Evolutionary conservation across 2,113 vertebrate species (phyloP).

Genomic region (Xenopus borealis): DNA sequence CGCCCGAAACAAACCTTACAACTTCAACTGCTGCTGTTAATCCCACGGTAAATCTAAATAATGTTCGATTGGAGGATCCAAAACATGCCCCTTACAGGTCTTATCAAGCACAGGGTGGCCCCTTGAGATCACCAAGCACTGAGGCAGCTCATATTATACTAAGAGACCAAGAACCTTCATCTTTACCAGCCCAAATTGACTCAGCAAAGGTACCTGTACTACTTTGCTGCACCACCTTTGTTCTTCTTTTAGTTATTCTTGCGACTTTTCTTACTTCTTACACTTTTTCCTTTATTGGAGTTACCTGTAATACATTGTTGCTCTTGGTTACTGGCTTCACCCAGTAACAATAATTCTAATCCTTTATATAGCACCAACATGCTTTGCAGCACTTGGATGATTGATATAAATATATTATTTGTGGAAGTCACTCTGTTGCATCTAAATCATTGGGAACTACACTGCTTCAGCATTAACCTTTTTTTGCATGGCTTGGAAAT

Average conservation of each 20-base stretch:
- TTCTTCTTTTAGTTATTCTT: slow-evolving; percentile 55
- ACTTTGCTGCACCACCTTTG: slow-evolving; percentile 51
- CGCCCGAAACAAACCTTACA: slow-evolving; percentile 76
- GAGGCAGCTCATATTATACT: slow-evolving; percentile 82
- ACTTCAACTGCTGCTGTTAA: slow-evolving; percentile 81
- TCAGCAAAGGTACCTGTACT: slow-evolving; percentile 88
- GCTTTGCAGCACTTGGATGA: neutral
- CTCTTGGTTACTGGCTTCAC: neutral
- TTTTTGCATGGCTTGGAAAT: slow-evolving; percentile 68
- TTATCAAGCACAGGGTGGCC: slow-evolving; percentile 81
- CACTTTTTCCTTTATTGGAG: slow-evolving; percentile 40
- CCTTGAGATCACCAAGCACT: slow-evolving; percentile 81
- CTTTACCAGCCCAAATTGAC: slow-evolving; percentile 81
- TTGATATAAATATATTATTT: slow-evolving; percentile 20
- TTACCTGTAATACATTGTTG: neutral
- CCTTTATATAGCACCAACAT: too few species aligned
- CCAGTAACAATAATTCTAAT: slow-evolving; percentile 18
- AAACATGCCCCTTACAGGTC: slow-evolving; percentile 74
- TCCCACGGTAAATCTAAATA: slow-evolving; percentile 79
- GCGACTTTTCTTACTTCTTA: slow-evolving; percentile 59
- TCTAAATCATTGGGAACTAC: slow-evolving; percentile 51
- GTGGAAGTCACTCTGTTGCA: slow-evolving; percentile 51
- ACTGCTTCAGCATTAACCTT: slow-evolving; percentile 41
- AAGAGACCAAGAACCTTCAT: slow-evolving; percentile 78
- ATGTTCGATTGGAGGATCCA: slow-evolving; percentile 86